phyloP scores from a whole-genome alignment of 2,797 vertebrate genomes.

The Microctenopoma lineatum region DNA sequence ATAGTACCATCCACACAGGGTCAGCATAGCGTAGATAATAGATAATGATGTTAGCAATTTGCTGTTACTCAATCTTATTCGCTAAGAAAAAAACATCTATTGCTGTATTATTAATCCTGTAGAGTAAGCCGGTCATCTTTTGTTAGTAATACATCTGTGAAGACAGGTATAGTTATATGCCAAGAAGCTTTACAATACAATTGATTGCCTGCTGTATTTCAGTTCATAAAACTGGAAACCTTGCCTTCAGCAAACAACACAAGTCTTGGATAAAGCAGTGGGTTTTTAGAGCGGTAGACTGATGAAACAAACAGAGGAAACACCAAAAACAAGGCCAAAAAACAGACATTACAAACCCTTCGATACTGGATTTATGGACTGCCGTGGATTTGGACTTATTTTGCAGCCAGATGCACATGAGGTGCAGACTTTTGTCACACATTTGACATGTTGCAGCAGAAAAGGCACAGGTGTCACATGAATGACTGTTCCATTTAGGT shows the following conservation, averaged over 20 bases:
- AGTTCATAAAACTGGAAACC: not conserved
- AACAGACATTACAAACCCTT: not conserved
- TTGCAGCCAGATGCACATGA: conserved; percentile 17
- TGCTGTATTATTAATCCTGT: no score
- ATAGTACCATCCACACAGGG: not conserved
- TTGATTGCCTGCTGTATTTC: no score
- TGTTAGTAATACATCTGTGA: no score
- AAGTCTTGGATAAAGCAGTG: conserved; percentile 11
- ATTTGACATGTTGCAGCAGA: conserved; percentile 27
- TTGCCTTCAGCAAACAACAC: conserved; percentile 17
- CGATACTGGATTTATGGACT: conserved; percentile 23
- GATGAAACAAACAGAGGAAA: conserved; percentile 31
- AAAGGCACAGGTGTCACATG: conserved; percentile 29
- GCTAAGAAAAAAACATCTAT: not conserved
- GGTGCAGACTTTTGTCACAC: conserved; percentile 15
- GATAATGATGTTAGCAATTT: not conserved
- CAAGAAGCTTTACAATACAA: no score
- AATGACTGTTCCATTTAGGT: conserved; percentile 13
- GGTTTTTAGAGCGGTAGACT: conserved; percentile 9
- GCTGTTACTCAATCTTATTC: not conserved
- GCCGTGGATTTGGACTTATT: conserved; percentile 11
- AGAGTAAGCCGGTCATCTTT: no score
- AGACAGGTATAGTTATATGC: no score
- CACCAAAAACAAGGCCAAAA: not conserved
- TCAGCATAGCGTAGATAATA: not conserved